Evolutionary conservation across 2,797 vertebrate genomes (phyloP).

Genomic region (Onychomys leucogaster): DNA sequence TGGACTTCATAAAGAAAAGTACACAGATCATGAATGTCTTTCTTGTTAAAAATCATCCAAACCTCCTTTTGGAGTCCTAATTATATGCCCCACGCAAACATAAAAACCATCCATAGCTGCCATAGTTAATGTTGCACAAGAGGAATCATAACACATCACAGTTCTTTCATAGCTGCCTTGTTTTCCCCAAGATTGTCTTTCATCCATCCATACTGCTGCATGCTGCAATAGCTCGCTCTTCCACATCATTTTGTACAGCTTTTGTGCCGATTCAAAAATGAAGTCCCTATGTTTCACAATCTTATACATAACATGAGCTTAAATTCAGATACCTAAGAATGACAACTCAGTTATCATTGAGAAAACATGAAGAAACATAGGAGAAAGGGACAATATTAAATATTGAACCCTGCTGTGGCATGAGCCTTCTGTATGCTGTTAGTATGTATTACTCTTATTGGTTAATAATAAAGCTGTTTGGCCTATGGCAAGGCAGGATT

Average conservation of each 20-base stretch:
- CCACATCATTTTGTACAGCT: background rate
- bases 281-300: background rate
- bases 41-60: background rate
- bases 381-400: background rate
- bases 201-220: background rate
- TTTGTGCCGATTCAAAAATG: background rate
- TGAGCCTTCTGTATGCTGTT: too few relatives aligned
- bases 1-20: background rate
- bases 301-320: background rate
- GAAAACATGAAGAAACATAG: background rate
- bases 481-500: too few relatives aligned
- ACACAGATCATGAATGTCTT: background rate
- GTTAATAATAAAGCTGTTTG: too few relatives aligned
- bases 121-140: background rate
- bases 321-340: background rate
- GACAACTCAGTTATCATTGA: background rate
- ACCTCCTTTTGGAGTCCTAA: background rate
- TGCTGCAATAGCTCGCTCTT: background rate
- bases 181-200: conserved; percentile 12
- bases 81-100: background rate
- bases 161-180: background rate
- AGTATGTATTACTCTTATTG: too few relatives aligned
- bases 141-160: background rate
- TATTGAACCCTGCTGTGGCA: background rate
- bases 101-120: background rate